Conservation (phyloP, 2,113 vertebrate species). For the Dermatemys mawii region DNA sequence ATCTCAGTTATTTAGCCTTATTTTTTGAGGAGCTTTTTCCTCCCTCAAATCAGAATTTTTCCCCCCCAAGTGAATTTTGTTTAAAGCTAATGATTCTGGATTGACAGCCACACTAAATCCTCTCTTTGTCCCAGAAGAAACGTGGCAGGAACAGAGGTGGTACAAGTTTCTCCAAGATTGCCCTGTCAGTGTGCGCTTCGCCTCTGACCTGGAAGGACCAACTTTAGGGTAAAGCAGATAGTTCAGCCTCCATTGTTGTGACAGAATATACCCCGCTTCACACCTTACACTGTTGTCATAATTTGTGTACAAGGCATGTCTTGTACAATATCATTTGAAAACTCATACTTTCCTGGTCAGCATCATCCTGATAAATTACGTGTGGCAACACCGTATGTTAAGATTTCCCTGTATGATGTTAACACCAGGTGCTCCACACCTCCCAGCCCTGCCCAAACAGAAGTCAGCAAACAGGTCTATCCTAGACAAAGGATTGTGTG, state of each 20-base stretch:
- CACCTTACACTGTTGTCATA: neutral
- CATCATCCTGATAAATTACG: neutral
- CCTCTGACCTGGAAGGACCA: neutral
- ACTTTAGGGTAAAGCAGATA: neutral
- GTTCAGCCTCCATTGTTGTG: neutral
- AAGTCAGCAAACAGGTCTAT: neutral
- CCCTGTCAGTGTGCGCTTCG: neutral
- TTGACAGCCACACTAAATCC: neutral
- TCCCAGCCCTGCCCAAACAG: neutral
- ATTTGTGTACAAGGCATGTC: neutral
- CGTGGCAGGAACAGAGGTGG: neutral
- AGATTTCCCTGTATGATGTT: neutral
- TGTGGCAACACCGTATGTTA: neutral
- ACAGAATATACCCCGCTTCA: neutral
- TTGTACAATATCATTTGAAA: neutral
- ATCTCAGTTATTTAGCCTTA: neutral
- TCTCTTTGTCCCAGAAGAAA: neutral
- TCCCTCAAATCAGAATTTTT: neutral
- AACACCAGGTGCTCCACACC: neutral
- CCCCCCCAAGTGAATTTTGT: neutral
- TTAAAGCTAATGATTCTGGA: no score
- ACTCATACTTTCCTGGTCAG: neutral
- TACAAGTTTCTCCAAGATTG: neutral
- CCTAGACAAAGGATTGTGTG: neutral
- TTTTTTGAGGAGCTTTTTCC: neutral